phyloP scores from a whole-genome alignment of 2,888 invertebrate species.

The Ichneumon xanthorius region DNA sequence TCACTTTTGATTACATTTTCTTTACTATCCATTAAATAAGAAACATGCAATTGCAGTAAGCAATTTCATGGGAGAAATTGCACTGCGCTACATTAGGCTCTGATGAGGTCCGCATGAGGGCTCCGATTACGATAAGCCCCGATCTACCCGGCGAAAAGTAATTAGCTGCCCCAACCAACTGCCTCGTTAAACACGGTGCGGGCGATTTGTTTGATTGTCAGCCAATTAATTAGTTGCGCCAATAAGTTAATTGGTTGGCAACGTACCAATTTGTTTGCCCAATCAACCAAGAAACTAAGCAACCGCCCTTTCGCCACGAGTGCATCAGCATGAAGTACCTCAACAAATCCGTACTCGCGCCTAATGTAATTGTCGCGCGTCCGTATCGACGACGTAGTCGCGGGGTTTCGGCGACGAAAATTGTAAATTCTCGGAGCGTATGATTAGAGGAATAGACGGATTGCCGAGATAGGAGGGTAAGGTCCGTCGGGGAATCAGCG shows the following conservation, averaged over 20 bases:
- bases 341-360: neutral
- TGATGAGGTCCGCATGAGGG: neutral
- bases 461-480: conserved; percentile 28
- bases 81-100: neutral
- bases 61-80: neutral
- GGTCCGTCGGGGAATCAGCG: conserved; percentile 55
- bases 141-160: neutral
- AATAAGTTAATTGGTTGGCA: neutral
- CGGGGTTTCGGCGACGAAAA: conserved; percentile 1
- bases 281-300: neutral
- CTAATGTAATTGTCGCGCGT: neutral
- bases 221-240: neutral
- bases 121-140: neutral
- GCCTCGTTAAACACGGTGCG: neutral
- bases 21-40: too few relatives aligned
- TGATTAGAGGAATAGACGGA: conserved; percentile 36
- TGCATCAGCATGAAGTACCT: neutral
- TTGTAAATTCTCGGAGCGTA: conserved; percentile 10
- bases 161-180: neutral
- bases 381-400: neutral
- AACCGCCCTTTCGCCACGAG: neutral
- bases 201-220: neutral
- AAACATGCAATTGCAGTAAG: neutral
- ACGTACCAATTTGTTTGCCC: neutral
- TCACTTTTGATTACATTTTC: neutral